These are phyloP conservation scores for Astreopora myriophthalma DNA, from an alignment of 64 coral and sea anemone species.

Conservation along the genomic window DNA sequence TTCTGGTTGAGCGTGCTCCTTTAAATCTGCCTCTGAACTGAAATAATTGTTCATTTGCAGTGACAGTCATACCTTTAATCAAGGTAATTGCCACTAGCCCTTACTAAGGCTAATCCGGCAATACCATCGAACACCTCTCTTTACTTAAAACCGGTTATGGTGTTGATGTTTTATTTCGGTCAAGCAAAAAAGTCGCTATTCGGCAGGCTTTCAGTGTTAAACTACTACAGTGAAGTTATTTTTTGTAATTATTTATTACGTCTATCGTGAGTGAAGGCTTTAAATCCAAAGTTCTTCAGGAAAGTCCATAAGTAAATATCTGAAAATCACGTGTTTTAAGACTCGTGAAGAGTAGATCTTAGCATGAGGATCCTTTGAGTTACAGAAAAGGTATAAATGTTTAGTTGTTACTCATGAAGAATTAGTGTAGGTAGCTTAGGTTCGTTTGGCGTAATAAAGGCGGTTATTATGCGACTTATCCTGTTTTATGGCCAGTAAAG, in stretches of 20 bases:
- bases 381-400: not conserved
- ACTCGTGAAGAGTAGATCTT: not conserved
- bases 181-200: not conserved
- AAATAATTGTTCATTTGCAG: too few species aligned
- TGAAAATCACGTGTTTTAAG: not conserved
- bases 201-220: not conserved
- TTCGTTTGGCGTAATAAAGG: slow-evolving; percentile 10
- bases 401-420: not conserved
- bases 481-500: too few species aligned
- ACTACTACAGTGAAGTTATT: not conserved
- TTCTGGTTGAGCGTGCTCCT: too few species aligned
- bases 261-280: not conserved
- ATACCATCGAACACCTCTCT: too few species aligned
- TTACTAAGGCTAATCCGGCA: too few species aligned
- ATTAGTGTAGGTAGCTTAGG: not conserved
- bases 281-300: not conserved
- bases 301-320: not conserved
- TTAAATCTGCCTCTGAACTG: too few species aligned
- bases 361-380: not conserved
- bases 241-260: slow-evolving; percentile 41
- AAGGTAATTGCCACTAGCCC: too few species aligned
- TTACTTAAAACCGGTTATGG: too few species aligned
- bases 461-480: too few species aligned
- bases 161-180: slow-evolving; percentile 2
- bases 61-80: too few species aligned